A percentile compares a stretch with the other conserved stretches of the same genome.
phyloP scores from a whole-genome alignment of 1,140 invertebrate species.

The Melanaphis sacchari region DNA sequence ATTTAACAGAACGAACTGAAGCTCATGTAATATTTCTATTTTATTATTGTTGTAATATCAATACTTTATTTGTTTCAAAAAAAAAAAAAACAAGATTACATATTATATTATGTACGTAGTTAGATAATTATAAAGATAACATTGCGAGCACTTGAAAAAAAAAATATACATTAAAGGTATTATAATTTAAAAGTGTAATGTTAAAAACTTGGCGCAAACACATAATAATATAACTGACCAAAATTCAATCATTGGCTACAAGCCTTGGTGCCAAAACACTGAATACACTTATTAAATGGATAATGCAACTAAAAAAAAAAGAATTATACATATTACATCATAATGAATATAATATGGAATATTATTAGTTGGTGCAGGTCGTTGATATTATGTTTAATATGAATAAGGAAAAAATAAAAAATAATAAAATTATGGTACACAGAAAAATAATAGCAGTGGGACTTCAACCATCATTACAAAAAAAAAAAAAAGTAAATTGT shows the following conservation, averaged over 20 bases:
- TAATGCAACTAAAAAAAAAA: constrained; percentile 45
- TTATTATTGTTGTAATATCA: constrained; percentile 1
- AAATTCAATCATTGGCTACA: not conserved
- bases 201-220: constrained; percentile 9
- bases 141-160: constrained; percentile 10
- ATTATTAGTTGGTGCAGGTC: constrained; percentile 45
- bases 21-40: not conserved
- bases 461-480: constrained; percentile 25
- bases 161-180: not conserved
- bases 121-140: constrained; percentile 16
- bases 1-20: not conserved
- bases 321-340: constrained; percentile 23
- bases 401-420: constrained; percentile 44
- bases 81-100: constrained; percentile 30
- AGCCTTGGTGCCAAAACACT: constrained; percentile 6
- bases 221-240: constrained; percentile 29
- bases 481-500: constrained; percentile 45
- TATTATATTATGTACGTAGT: not conserved
- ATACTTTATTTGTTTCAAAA: constrained; percentile 25
- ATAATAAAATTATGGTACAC: constrained; percentile 54
- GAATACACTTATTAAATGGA: constrained; percentile 15
- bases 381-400: constrained; percentile 24
- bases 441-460: constrained; percentile 53
- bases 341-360: not conserved
- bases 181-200: constrained; percentile 27